phyloP scores from a whole-genome alignment of 2,797 vertebrate genomes.

The Gallinago nigripennis region DNA sequence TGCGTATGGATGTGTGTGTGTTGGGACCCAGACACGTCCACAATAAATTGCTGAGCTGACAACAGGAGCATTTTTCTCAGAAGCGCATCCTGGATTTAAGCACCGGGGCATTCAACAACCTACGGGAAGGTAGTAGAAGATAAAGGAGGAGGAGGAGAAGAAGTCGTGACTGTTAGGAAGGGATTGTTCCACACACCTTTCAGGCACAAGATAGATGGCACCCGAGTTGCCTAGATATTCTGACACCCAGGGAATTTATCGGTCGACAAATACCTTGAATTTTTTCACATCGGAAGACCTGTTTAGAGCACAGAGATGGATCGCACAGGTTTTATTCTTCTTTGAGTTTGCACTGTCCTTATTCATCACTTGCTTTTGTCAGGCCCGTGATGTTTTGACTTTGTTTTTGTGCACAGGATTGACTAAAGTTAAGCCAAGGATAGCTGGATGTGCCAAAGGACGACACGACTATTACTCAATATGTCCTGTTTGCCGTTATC shows the following conservation, averaged over 20 bases:
- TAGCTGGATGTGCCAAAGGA: conserved; percentile 17
- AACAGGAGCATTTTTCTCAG: neutral
- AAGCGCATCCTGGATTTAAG: neutral
- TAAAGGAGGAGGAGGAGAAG: neutral
- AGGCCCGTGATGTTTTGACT: conserved; percentile 5
- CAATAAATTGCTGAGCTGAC: neutral
- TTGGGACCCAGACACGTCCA: fast-evolving
- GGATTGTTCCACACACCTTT: conserved; percentile 23
- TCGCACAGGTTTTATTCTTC: neutral
- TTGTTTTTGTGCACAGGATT: conserved; percentile 21
- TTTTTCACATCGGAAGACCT: conserved; percentile 27
- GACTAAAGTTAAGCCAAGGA: conserved; percentile 28
- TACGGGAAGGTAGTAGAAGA: neutral
- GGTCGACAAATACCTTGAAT: conserved; percentile 39
- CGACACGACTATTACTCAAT: conserved; percentile 21
- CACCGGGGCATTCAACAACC: neutral
- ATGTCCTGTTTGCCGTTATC: neutral
- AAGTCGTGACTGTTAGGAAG: conserved; percentile 2
- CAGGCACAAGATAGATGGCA: conserved; percentile 30
- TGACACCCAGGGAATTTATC: conserved; percentile 34
- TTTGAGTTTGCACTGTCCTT: conserved; percentile 40
- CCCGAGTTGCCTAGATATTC: conserved; percentile 27
- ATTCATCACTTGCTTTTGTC: conserved; percentile 57
- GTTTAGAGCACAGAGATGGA: conserved; percentile 34
- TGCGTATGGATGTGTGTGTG: fast-evolving